Percentiles rank a stretch among this genome's conserved stretches.
Evolutionary conservation across 2,888 invertebrate species (phyloP).

Genomic region (Caenorhabditis sinica): DNA sequence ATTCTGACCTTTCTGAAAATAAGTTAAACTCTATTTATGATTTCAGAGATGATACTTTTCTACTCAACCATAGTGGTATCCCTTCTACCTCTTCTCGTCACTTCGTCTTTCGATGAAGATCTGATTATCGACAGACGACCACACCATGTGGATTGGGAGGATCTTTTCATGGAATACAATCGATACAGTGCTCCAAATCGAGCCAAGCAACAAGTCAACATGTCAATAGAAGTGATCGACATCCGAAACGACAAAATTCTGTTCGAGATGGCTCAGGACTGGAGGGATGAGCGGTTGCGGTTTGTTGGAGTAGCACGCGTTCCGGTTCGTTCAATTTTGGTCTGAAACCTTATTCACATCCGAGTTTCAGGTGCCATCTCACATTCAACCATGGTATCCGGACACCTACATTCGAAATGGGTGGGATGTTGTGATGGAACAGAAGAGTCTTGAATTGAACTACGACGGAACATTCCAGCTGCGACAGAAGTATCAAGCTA

Average conservation of each 20-base stretch:
- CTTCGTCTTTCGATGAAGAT: slow-evolving; percentile 45
- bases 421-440: slow-evolving; percentile 26
- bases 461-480: slow-evolving; percentile 54
- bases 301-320: slow-evolving; percentile 41
- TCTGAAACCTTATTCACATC: too few relatives aligned
- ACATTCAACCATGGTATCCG: slow-evolving; percentile 58
- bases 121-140: slow-evolving; percentile 62
- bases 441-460: slow-evolving; percentile 49
- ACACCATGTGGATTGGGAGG: slow-evolving; percentile 66
- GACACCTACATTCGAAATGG: slow-evolving; percentile 61
- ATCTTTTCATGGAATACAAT: slow-evolving; percentile 66
- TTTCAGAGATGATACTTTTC: slow-evolving; percentile 16
- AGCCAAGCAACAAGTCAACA: slow-evolving; percentile 41
- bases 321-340: slow-evolving; percentile 20
- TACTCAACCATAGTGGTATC: not conserved
- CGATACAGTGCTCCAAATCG: slow-evolving; percentile 58
- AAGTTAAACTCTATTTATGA: too few relatives aligned
- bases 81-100: slow-evolving; percentile 19
- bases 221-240: slow-evolving; percentile 44
- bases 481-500: slow-evolving; percentile 43
- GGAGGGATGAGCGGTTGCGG: slow-evolving; percentile 61
- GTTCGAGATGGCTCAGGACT: slow-evolving; percentile 52
- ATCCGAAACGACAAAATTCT: slow-evolving; percentile 23
- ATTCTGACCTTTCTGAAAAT: not conserved
- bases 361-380: slow-evolving; percentile 45